Evolutionary conservation across 2,888 invertebrate species (phyloP).

Genomic region (Scaptomyza caliginosa): DNA sequence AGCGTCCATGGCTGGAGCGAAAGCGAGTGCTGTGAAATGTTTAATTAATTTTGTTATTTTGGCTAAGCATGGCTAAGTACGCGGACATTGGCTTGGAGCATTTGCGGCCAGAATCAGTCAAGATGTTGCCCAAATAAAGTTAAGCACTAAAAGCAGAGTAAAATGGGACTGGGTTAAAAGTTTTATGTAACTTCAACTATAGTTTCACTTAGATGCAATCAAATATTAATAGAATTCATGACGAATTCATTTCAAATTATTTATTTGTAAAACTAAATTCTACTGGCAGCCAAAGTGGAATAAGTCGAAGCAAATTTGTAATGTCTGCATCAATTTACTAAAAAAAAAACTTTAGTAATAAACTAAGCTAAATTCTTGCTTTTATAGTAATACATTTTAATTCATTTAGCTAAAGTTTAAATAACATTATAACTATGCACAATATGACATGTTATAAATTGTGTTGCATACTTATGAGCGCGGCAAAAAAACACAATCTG

Average conservation of each 20-base stretch:
- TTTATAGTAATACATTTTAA: too few species aligned
- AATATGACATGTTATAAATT: background rate
- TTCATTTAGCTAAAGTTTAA: too few species aligned
- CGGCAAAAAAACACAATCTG: background rate
- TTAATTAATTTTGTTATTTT: conserved; percentile 77
- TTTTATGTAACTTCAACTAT: conserved; percentile 1
- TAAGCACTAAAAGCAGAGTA: conserved; percentile 8
- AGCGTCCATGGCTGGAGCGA: conserved; percentile 5
- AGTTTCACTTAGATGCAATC: conserved; percentile 1
- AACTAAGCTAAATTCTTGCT: too few species aligned
- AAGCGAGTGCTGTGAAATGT: conserved; percentile 54
- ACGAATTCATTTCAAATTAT: background rate
- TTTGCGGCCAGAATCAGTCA: conserved; percentile 36
- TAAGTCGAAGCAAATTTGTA: too few species aligned
- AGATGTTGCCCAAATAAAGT: conserved; percentile 25
- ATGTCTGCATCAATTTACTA: too few species aligned
- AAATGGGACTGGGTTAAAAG: background rate
- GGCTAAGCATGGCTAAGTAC: conserved; percentile 69
- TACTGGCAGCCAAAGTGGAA: too few species aligned
- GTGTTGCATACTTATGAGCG: conserved; percentile 42
- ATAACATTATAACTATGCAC: too few species aligned
- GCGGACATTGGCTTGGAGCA: conserved; percentile 41
- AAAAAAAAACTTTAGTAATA: too few species aligned
- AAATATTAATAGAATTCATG: conserved; percentile 1
- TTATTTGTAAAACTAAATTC: background rate